Evolutionary conservation across 2,797 vertebrate species (phyloP).

Genomic region (Sebastolobus altivelis): DNA sequence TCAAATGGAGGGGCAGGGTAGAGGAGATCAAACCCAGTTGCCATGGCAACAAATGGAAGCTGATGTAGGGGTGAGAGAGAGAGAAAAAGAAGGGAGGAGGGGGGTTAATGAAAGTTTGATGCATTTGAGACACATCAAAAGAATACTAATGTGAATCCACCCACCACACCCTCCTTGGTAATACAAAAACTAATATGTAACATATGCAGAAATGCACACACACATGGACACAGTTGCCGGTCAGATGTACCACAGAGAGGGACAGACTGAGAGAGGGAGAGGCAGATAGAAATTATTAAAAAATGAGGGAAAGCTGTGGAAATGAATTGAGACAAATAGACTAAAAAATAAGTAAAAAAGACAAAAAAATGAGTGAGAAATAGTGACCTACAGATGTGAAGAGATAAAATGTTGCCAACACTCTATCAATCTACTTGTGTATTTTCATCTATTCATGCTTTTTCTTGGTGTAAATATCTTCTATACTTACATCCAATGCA

Average conservation of each 20-base stretch:
- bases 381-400: neutral
- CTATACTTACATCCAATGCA: neutral
- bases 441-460: neutral
- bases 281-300: neutral
- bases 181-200: conserved; percentile 3
- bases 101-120: conserved; percentile 59
- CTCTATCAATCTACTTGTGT: neutral
- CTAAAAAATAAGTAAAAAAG: neutral
- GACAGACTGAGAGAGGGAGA: neutral
- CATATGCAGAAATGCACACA: neutral
- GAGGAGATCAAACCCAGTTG: conserved; percentile 78
- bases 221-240: neutral
- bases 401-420: neutral
- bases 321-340: neutral
- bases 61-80: conserved; percentile 52
- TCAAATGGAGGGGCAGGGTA: conserved; percentile 49
- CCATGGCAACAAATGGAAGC: conserved; percentile 85
- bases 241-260: neutral
- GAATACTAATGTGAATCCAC: conserved; percentile 46
- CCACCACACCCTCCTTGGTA: conserved; percentile 38
- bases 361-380: neutral
- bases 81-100: neutral
- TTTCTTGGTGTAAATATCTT: neutral
- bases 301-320: neutral
- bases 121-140: conserved; percentile 33